A percentile compares a stretch with the other conserved stretches of the same genome.
phyloP scores from a whole-genome alignment of 2,113 vertebrate species.

The Tricholaema leucomelas region DNA sequence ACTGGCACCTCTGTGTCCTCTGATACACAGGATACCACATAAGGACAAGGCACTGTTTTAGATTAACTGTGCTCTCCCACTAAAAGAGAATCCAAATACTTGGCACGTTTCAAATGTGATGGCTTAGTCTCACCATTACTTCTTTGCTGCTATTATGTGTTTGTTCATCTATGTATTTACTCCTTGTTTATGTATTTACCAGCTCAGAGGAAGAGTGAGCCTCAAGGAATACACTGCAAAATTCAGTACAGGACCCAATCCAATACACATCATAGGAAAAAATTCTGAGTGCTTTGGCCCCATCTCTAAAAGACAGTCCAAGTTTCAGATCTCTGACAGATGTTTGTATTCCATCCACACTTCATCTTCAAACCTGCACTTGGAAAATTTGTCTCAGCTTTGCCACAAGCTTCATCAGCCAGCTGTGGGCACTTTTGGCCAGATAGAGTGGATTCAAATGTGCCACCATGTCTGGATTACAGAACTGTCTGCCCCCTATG shows the following conservation, averaged over 20 bases:
- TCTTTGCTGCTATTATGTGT: neutral
- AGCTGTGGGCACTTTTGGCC: neutral
- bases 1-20: neutral
- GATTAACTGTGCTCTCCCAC: neutral
- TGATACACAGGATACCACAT: neutral
- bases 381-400: neutral
- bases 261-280: conserved; percentile 30
- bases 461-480: neutral
- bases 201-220: neutral
- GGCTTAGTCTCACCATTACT: neutral
- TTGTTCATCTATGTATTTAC: neutral
- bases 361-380: neutral
- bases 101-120: neutral
- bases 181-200: neutral
- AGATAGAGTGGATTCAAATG: neutral
- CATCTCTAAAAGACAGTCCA: neutral
- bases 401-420: neutral
- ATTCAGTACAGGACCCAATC: conserved; percentile 6
- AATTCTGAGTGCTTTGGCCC: neutral
- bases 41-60: neutral
- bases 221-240: conserved; percentile 6
- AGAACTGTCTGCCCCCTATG: neutral
- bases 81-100: neutral
- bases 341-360: neutral
- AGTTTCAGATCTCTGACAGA: conserved; percentile 13